These are phyloP conservation scores for Bombus fervidus DNA, from an alignment of 1,140 invertebrate genomes.

Conservation along the genomic window DNA sequence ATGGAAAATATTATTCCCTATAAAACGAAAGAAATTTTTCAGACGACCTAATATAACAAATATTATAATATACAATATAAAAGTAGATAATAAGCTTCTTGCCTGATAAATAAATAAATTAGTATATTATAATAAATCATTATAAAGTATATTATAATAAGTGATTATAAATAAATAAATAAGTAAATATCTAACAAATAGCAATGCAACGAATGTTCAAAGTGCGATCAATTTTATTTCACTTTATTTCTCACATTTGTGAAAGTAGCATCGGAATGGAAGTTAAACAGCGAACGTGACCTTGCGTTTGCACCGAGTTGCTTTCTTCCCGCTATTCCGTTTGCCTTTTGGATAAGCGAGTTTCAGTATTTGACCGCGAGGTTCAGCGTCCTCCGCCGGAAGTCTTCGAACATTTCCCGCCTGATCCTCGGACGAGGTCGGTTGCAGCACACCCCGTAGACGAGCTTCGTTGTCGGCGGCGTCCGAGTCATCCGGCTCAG, in stretches of 20 bases:
- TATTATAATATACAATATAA: too few relatives aligned
- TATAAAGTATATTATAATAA: too few relatives aligned
- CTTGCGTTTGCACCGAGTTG: conserved; percentile 32
- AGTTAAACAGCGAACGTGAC: conserved; percentile 48
- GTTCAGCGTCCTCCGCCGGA: conserved; percentile 8
- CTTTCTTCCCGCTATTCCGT: conserved; percentile 39
- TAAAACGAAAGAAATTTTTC: too few relatives aligned
- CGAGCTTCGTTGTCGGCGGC: neutral
- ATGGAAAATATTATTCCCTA: too few relatives aligned
- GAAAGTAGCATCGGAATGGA: neutral
- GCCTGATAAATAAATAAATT: too few relatives aligned
- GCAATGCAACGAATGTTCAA: too few relatives aligned
- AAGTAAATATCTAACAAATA: too few relatives aligned
- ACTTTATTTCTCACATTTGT: neutral
- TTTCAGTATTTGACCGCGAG: conserved; percentile 26
- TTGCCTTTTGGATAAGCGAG: conserved; percentile 35
- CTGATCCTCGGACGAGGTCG: conserved; percentile 48
- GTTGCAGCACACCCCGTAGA: conserved; percentile 56
- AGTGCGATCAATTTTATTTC: too few relatives aligned
- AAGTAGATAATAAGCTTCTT: too few relatives aligned
- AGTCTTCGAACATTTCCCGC: conserved; percentile 32
- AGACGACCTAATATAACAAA: too few relatives aligned
- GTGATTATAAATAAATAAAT: too few relatives aligned
- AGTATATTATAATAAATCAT: too few relatives aligned
- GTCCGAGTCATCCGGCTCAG: neutral